Evolutionary conservation across 2,113 vertebrate species (phyloP), one percentile per base, ranked within the genome.

Genomic region (Thryonomys swinderianus): DNA sequence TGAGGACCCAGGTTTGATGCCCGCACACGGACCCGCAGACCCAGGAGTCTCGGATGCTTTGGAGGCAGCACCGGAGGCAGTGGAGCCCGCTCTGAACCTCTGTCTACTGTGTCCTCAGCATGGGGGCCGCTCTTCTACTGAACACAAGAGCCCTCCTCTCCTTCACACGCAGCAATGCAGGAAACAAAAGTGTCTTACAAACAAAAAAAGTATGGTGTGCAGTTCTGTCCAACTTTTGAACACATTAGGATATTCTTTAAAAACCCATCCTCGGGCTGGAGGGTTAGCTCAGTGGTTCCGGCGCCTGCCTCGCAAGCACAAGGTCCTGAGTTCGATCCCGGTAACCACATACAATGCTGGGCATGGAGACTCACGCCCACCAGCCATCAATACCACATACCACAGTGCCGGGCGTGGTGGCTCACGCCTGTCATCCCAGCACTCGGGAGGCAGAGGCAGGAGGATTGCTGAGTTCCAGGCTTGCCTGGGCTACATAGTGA

Each of bases 41-140:
- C 30, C n/a, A 42, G 27, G 12, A 45, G 23, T 42, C 48, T 1
- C 0, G 73, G 32, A 32, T 0, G 30, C 27, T 23, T 42, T 1
- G 0, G 1, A 3, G 3, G 30, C 3, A 7, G 88, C 71, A n/a
- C 12, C 14, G 20, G 37, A 34, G 2, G 0, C 51, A 32, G 42
- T 51, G 7, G 25, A 0, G n/a, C 11, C 48, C 8, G 23, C 57
- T 30, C n/a, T 53, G 10, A 25, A n/a, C 21, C 27, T n/a, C 67
- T 4, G 23, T 42, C 34, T 16, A 3, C 0, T 2, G 6, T 17
- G 2, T 27, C 27, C 45, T 25, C 3, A 0, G 13, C 5, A 32
- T 1, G 4, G 69, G 5, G 42, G 73, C 30, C 45, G 67, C 12
- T 17, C 6, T 16, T 57, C n/a, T 8, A 0, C 8, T 8, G 32